phyloP scores from a whole-genome alignment of 1,140 invertebrate species.

The Asbolus verrucosus region DNA sequence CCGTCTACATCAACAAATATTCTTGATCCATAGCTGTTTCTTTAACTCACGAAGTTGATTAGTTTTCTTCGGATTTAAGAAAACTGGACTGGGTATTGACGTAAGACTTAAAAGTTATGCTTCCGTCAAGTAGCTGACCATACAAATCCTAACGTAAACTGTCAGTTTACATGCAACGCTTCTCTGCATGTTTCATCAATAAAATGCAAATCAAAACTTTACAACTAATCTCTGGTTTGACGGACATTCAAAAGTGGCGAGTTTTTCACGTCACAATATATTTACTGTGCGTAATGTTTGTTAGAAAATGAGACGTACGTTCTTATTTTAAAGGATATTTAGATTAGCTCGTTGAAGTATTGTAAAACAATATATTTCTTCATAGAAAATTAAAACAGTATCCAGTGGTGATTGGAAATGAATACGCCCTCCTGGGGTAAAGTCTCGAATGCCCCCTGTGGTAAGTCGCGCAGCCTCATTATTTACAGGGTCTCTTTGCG shows the following conservation, averaged over 20 bases:
- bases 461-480: slow-evolving; percentile 64
- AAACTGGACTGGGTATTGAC: slow-evolving; percentile 15
- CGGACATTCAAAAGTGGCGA: slow-evolving; percentile 11
- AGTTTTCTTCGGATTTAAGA: not conserved
- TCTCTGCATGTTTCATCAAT: slow-evolving; percentile 35
- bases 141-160: slow-evolving; percentile 40
- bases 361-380: slow-evolving; percentile 64
- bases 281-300: too few species aligned
- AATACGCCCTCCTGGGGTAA: slow-evolving; percentile 63
- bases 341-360: slow-evolving; percentile 54
- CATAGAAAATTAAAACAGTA: slow-evolving; percentile 64
- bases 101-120: slow-evolving; percentile 31
- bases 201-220: slow-evolving; percentile 42
- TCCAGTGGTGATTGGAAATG: slow-evolving; percentile 66
- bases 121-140: slow-evolving; percentile 19
- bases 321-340: too few species aligned
- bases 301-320: too few species aligned
- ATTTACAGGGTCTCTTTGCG: slow-evolving; percentile 62
- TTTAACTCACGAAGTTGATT: not conserved
- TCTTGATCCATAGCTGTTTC: not conserved
- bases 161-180: slow-evolving; percentile 42
- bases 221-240: slow-evolving; percentile 37
- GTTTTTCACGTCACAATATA: not conserved
- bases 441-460: slow-evolving; percentile 59
- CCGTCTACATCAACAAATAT: slow-evolving; percentile 1